Conservation (phyloP, 2,113 vertebrate species). For the Herpetotheres cachinnans region DNA sequence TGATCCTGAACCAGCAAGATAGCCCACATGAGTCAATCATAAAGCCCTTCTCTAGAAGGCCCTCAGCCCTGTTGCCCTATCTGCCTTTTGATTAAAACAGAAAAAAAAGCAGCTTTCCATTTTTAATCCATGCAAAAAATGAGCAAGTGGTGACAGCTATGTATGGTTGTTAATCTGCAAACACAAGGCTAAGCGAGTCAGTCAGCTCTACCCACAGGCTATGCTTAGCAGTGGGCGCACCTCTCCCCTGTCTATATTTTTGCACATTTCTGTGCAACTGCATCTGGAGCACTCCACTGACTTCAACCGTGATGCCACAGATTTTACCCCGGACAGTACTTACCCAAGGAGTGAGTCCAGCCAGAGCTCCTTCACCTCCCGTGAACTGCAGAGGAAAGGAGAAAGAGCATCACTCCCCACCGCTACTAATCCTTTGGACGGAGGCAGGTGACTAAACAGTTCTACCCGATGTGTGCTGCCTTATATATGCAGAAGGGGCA, state of each 20-base stretch:
- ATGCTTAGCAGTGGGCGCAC: background rate
- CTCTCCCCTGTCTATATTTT: background rate
- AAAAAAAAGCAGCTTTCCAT: background rate
- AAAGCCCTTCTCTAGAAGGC: background rate
- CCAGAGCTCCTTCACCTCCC: constrained; percentile 82
- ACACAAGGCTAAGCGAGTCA: background rate
- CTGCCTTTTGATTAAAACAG: background rate
- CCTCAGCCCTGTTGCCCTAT: background rate
- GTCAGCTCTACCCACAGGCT: background rate
- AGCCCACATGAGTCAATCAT: background rate
- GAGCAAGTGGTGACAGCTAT: background rate
- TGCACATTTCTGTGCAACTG: background rate
- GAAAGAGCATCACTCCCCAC: constrained; percentile 71
- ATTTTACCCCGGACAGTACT: constrained; percentile 10
- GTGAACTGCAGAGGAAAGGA: constrained; percentile 64
- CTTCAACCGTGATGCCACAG: fast-evolving
- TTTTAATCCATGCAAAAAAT: background rate
- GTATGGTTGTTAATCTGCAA: background rate
- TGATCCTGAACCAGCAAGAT: background rate
- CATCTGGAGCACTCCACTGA: background rate
- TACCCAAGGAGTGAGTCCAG: constrained; percentile 81
- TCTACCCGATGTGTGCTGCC: constrained; percentile 7
- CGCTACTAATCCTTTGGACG: constrained; percentile 68
- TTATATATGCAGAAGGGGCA: constrained; percentile 73
- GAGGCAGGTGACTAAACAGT: constrained; percentile 46